phyloP scores from a whole-genome alignment of 1,140 invertebrate species.

The Nylanderia fulva region DNA sequence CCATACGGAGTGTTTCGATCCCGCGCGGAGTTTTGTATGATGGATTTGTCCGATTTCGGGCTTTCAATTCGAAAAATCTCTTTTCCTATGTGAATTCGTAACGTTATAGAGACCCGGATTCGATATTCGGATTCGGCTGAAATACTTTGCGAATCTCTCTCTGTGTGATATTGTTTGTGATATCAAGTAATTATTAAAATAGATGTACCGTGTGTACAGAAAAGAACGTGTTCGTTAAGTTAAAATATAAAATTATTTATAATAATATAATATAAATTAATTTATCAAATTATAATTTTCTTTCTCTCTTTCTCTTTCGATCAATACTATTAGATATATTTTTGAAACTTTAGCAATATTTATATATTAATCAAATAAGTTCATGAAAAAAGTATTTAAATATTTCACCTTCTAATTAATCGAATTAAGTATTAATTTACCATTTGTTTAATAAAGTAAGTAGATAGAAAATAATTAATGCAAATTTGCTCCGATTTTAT shows the following conservation, averaged over 20 bases:
- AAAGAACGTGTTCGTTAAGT: background rate
- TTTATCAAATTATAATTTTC: background rate
- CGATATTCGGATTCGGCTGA: background rate
- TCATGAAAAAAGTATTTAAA: background rate
- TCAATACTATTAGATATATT: slow-evolving; percentile 6
- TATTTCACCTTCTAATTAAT: background rate
- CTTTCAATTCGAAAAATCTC: slow-evolving; percentile 32
- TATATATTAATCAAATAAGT: background rate
- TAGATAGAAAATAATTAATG: background rate
- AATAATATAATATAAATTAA: background rate
- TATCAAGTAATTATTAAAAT: background rate
- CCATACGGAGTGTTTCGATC: slow-evolving; percentile 30
- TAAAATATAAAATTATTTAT: slow-evolving; percentile 15
- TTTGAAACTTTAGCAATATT: background rate
- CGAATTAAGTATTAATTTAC: too few relatives aligned
- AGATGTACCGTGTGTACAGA: background rate
- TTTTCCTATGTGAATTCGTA: slow-evolving; percentile 39
- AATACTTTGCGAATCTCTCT: slow-evolving; percentile 22
- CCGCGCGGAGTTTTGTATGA: slow-evolving; percentile 17
- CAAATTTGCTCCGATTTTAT: background rate
- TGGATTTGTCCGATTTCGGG: slow-evolving; percentile 23
- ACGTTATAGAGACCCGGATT: background rate
- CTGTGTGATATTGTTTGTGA: background rate
- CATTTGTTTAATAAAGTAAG: too few relatives aligned
- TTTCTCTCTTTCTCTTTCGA: background rate